Evolutionary conservation across 2,797 vertebrate species (phyloP).

Genomic region (Eutrigla gurnardus): DNA sequence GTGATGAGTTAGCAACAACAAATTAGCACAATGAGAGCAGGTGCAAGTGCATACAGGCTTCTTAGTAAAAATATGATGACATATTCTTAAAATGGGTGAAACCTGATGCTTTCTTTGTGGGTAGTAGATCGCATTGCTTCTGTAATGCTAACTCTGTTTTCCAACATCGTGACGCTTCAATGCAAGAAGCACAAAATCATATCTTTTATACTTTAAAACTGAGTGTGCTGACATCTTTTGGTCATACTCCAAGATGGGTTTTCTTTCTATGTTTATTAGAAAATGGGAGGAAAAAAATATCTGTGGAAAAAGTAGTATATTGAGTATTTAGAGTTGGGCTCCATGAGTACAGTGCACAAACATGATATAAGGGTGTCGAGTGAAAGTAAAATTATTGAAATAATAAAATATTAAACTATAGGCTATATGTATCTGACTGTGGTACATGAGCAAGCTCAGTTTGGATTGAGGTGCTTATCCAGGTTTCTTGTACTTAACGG

Average conservation of each 20-base stretch:
- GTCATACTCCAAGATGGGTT: background rate
- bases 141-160: background rate
- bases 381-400: no score
- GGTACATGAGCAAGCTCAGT: no score
- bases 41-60: background rate
- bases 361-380: no score
- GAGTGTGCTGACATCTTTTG: background rate
- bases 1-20: slow-evolving; percentile 10
- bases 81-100: no score
- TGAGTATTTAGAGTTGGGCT: no score
- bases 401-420: no score
- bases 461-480: no score
- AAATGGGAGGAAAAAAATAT: background rate
- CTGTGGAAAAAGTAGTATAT: background rate
- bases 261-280: background rate
- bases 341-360: no score
- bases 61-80: background rate
- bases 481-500: no score
- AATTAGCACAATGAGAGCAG: slow-evolving; percentile 7
- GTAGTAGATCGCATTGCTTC: background rate
- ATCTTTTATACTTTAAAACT: background rate
- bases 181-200: background rate
- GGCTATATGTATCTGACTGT: no score
- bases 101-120: background rate
- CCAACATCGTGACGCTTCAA: background rate